A percentile compares a stretch with the other conserved stretches of the same genome.
phyloP scores from a whole-genome alignment of 2,113 vertebrate species.

The Manacus vitellinus region DNA sequence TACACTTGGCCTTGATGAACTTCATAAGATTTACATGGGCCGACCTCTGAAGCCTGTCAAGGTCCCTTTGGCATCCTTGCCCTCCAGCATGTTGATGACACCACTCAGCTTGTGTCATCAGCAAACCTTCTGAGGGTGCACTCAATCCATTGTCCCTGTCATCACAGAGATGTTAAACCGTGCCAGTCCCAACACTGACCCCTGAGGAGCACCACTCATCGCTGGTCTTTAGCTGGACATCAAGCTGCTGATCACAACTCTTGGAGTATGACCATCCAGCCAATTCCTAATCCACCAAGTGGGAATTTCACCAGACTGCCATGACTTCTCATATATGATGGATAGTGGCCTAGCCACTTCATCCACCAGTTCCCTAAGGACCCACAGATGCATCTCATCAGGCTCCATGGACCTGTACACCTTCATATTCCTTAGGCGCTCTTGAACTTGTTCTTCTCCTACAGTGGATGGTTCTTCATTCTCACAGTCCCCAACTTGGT shows the following conservation, averaged over 20 bases:
- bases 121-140: neutral
- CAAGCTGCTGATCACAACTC: neutral
- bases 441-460: neutral
- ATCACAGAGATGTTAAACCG: neutral
- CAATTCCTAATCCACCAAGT: neutral
- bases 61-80: neutral
- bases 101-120: neutral
- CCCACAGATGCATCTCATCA: neutral
- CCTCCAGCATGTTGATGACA: neutral
- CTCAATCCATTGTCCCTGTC: neutral
- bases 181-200: too few species aligned
- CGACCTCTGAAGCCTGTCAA: neutral
- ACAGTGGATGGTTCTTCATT: neutral
- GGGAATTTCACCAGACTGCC: neutral
- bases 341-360: neutral
- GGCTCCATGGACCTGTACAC: neutral
- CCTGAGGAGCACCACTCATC: neutral
- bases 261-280: neutral
- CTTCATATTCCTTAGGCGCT: neutral
- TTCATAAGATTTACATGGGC: neutral
- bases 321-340: fast-evolving
- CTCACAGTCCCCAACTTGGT: fast-evolving
- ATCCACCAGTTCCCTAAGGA: neutral
- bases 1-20: neutral
- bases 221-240: neutral